Evolutionary conservation across 1,140 invertebrate genomes (phyloP).

Genomic region (Nephotettix cincticeps): DNA sequence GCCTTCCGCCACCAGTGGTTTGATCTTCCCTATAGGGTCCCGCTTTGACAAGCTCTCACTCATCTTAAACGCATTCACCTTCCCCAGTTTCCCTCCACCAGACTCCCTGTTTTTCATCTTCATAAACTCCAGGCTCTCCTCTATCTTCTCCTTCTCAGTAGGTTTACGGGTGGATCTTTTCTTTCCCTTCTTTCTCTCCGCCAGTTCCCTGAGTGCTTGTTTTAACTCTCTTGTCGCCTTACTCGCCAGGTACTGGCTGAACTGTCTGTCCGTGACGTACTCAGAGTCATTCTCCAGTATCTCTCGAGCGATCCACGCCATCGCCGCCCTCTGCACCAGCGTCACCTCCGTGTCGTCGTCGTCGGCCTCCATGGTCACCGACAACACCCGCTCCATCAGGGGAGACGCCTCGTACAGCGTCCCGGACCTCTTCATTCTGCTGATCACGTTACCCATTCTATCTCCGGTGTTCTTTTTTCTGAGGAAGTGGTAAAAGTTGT

Average conservation of each 20-base stretch:
- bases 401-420: background rate
- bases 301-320: conserved; percentile 9
- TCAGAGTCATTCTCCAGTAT: background rate
- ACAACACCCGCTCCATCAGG: background rate
- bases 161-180: background rate
- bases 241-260: background rate
- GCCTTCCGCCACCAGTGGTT: background rate
- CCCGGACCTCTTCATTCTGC: background rate
- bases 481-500: conserved; percentile 10
- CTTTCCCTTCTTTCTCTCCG: background rate
- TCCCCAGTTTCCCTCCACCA: background rate
- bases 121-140: background rate
- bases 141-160: background rate
- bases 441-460: background rate
- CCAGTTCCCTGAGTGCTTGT: background rate
- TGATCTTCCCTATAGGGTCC: background rate
- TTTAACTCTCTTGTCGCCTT: background rate
- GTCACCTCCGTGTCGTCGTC: background rate
- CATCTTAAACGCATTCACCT: background rate
- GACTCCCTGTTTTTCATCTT: background rate
- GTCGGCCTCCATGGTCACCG: background rate
- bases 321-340: background rate
- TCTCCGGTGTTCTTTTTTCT: background rate
- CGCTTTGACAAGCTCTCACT: background rate
- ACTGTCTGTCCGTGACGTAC: conserved; percentile 1